These are phyloP conservation scores for Hippocampus kuda DNA, from an alignment of 2,797 vertebrate species.

Conservation along the genomic window DNA sequence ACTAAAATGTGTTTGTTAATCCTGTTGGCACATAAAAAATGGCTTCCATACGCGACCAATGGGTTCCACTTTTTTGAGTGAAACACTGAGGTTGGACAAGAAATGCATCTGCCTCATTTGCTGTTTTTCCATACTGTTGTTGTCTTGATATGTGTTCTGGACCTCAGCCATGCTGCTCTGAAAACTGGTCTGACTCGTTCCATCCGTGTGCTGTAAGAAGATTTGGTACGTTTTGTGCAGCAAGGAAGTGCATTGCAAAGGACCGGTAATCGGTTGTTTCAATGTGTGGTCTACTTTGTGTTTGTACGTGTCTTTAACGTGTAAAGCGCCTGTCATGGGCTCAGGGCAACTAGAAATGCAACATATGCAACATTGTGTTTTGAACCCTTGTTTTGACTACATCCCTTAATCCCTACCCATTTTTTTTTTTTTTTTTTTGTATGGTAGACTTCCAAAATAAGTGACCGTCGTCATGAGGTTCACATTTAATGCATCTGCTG, in stretches of 20 bases:
- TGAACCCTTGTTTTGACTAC: conserved; percentile 20
- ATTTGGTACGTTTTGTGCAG: conserved; percentile 44
- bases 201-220: conserved; percentile 21
- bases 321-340: conserved; percentile 35
- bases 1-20: conserved; percentile 37
- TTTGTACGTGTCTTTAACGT: conserved; percentile 35
- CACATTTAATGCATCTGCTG: conserved; percentile 38
- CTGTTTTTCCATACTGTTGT: conserved; percentile 14
- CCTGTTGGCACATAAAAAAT: conserved; percentile 29
- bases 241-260: conserved; percentile 19
- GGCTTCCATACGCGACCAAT: conserved; percentile 42
- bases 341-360: conserved; percentile 57
- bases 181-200: conserved; percentile 19
- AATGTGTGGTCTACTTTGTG: conserved; percentile 21
- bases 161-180: conserved; percentile 30
- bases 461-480: conserved; percentile 28
- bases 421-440: conserved; percentile 10
- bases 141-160: conserved; percentile 28
- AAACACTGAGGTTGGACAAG: conserved; percentile 25
- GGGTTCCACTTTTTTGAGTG: conserved; percentile 43
- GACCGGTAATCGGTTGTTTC: conserved; percentile 15
- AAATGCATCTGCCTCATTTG: conserved; percentile 40
- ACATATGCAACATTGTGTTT: conserved; percentile 49
- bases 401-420: conserved; percentile 26
- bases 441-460: conserved; percentile 30